Base-by-base conservation (phyloP, 1,140 invertebrate genomes). In the Proctacanthus coquilletti region DNA sequence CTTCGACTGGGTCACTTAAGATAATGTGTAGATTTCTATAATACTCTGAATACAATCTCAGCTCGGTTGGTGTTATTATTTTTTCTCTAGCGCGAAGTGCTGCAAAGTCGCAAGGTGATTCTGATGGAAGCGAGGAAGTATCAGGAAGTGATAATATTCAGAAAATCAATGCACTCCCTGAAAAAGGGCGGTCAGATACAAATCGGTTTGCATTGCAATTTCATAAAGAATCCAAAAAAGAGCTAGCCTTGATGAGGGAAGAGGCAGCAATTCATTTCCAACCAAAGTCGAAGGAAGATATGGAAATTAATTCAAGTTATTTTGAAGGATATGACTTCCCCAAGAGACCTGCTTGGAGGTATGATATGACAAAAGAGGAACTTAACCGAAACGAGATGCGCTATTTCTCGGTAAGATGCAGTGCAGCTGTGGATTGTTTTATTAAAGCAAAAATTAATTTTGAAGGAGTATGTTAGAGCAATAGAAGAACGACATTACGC, bases 311-410 rank as follows among this genome's bases (percentile, higher is more conserved):
- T 31, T 59, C 66, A 0, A 69, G 75, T 33, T 66, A 76, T 43
- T 85, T 76, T n/a, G 51, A 66, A 1, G 76, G 72, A 5, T 57
- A 87, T 14, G 73, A 81, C 45, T 86, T 92, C 57, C 87, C 88
- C 0, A 78, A 76, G 45, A 62, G 88, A 47, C 87, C 87, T 3
- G 55, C 70, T 1, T 93, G 87, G 87, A 70, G 77, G 51, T 80
- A 76, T 51, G 65, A 64, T 6, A 76, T 82, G 69, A 68, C 66
- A 3, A 75, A 74, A 42, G 71, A 77, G 20, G 60, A 77, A 34
- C 59, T 94, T 8, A 81, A 91, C 40, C 62, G 64, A 4, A 72
- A 69, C 52, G 84, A 88, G 57, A 74, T 80, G 49, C 68, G 61
- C 50, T 85, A 85, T 63, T 85, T 85, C 53, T 72, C 65, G 40